phyloP scores from a whole-genome alignment of 1,140 invertebrate species.

The Drosophila tani region DNA sequence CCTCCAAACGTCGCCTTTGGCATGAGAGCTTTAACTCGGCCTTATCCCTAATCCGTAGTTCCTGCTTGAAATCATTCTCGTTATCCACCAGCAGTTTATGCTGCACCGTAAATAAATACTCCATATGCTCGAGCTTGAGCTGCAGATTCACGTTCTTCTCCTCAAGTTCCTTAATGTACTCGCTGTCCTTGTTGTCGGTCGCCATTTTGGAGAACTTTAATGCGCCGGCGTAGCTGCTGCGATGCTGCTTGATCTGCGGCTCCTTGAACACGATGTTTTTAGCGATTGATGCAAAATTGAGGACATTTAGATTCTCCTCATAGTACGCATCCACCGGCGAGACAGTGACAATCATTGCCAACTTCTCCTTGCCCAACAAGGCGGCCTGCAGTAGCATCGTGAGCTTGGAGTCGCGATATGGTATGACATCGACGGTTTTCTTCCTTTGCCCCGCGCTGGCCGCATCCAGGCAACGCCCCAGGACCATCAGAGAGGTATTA shows the following conservation, averaged over 20 bases:
- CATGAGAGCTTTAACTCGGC: too few species aligned
- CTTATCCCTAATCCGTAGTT: too few species aligned
- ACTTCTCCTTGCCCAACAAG: conserved; percentile 89
- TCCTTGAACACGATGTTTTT: conserved; percentile 87
- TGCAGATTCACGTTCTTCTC: conserved; percentile 51
- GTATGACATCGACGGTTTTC: conserved; percentile 83
- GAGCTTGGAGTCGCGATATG: conserved; percentile 92
- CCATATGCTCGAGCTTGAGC: conserved; percentile 3
- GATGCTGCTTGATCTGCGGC: conserved; percentile 53
- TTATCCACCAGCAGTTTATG: too few species aligned
- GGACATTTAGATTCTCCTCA: conserved; percentile 92
- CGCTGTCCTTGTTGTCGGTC: background rate
- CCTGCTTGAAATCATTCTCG: too few species aligned
- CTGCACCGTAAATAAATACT: too few species aligned
- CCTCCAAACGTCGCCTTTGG: too few species aligned
- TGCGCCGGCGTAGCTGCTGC: conserved; percentile 67
- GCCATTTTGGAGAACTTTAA: conserved; percentile 26
- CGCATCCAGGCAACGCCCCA: conserved; percentile 93
- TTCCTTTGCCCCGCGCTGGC: conserved; percentile 86
- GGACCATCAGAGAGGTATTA: conserved; percentile 88
- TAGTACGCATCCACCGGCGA: conserved; percentile 89
- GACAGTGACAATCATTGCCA: conserved; percentile 93
- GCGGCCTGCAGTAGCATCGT: conserved; percentile 89
- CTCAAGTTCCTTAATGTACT: conserved; percentile 43
- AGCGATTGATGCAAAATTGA: conserved; percentile 91